Base-by-base conservation (phyloP, 2,797 vertebrate genomes). In the Sebastes taczanowskii region DNA sequence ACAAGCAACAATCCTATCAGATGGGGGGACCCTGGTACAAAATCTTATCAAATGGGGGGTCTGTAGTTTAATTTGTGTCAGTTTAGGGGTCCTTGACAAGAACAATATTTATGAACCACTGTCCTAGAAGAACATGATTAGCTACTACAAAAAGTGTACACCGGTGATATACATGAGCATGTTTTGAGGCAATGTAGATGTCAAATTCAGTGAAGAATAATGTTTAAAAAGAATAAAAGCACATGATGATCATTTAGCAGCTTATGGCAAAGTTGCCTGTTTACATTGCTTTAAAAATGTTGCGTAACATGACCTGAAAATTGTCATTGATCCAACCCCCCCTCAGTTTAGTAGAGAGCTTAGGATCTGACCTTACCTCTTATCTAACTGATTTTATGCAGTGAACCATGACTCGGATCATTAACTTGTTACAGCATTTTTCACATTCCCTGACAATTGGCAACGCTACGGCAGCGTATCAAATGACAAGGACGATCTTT, bases 401-500 rank as follows among this genome's bases (percentile, higher is more conserved):
- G 42, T 59, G 42, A 79, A 64, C 53, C 65, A 30, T 55, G 70
- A 77, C 72, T 52, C 13, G 5, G 55, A 73, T 66, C 22, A 61
- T 66, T 52, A 63, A 69, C 61, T 6, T 11, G 3, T 77, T 22
- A 18, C 35, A 29, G 46, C 65, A 59, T 86, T 85, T 46, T 25
- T 73, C 59, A 74, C 75, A 80, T 83, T 55, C 70, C 69, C 73
- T 69, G 22, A 20, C 6, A 20, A 22, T 9, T 63, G 64, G 52
- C 29, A 59, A 22, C 2, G 14, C 52, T 22, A 10, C 25, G 53
- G 27, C 30, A 29, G 25, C 0, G 22, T 8, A 58, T 81, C 56
- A 20, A 53, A 66, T 14, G 22, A 32, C 25, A 27, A 20, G 13
- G 30, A 25, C 1, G 0, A 9, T n/a, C 29, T 35, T 16, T 72